A percentile compares a stretch with the other conserved stretches of the same genome.
phyloP scores from a whole-genome alignment of 2,797 vertebrate genomes.

The Microhierax caerulescens region DNA sequence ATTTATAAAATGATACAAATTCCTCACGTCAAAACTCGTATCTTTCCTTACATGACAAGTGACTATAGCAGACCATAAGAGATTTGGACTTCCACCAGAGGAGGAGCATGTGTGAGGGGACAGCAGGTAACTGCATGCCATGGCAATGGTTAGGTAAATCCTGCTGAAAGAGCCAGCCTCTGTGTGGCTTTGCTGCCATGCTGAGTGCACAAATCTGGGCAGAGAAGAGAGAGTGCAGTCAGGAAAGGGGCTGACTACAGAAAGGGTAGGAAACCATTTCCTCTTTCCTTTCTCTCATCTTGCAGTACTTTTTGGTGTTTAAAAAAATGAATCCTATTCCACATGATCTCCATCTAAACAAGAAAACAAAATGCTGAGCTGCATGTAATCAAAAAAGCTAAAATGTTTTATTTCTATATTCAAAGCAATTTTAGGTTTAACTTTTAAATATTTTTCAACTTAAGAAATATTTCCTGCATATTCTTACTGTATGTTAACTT shows the following conservation, averaged over 20 bases:
- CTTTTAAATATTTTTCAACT: background rate
- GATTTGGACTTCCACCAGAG: background rate
- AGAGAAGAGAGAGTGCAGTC: background rate
- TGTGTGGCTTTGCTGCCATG: background rate
- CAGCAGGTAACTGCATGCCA: rapidly evolving
- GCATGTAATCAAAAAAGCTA: background rate
- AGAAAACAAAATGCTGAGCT: background rate
- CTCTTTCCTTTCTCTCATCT: background rate
- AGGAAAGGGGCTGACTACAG: background rate
- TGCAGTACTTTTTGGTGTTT: background rate
- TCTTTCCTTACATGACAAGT: background rate
- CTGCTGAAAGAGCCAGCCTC: background rate
- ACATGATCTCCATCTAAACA: background rate
- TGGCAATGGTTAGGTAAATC: background rate
- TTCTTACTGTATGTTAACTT: background rate
- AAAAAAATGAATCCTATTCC: background rate
- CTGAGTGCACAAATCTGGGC: background rate
- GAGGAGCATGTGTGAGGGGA: rapidly evolving
- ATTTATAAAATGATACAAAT: background rate
- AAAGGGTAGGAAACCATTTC: background rate
- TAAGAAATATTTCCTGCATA: background rate
- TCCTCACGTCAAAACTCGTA: background rate
- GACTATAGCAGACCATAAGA: background rate
- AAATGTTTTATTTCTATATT: background rate
- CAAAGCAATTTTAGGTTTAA: background rate